These are phyloP conservation scores for Drosophila auraria DNA, from an alignment of 1,140 invertebrate species.

Conservation along the genomic window DNA sequence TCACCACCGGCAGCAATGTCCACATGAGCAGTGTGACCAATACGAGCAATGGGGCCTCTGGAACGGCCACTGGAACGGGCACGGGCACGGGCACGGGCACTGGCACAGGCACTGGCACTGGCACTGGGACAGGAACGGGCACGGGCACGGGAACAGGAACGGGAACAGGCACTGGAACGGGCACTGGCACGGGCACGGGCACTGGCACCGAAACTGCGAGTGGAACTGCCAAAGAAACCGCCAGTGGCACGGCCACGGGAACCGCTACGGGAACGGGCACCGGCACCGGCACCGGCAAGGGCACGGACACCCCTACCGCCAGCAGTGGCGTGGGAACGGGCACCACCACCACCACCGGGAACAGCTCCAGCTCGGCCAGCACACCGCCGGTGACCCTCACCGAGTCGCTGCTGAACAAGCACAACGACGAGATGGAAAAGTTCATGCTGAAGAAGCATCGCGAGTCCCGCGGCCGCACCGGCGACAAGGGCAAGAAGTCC, in stretches of 20 bases:
- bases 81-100: constrained; percentile 12
- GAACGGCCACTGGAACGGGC: constrained; percentile 35
- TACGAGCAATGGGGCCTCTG: constrained; percentile 74
- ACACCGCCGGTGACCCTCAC: constrained; percentile 86
- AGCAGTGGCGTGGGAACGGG: constrained; percentile 7
- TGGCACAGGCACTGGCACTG: constrained; percentile 82
- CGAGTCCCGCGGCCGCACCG: constrained; percentile 87
- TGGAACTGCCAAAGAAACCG: background rate
- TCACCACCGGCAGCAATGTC: constrained; percentile 86
- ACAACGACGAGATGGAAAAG: constrained; percentile 93
- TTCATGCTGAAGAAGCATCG: constrained; percentile 90
- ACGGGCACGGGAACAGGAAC: background rate
- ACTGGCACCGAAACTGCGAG: background rate
- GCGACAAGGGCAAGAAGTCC: constrained; percentile 83
- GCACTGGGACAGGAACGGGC: rapidly evolving
- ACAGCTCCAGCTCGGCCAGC: background rate
- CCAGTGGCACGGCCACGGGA: background rate
- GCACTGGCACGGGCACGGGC: constrained; percentile 6
- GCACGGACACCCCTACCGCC: too few relatives aligned
- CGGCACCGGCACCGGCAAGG: background rate
- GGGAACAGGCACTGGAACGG: background rate
- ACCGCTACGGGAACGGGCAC: background rate
- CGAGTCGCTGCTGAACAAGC: constrained; percentile 88
- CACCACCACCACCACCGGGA: background rate
- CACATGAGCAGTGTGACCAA: constrained; percentile 85